Evolutionary conservation across 1,140 invertebrate species (phyloP).

Genomic region (Calliopsis andreniformis): DNA sequence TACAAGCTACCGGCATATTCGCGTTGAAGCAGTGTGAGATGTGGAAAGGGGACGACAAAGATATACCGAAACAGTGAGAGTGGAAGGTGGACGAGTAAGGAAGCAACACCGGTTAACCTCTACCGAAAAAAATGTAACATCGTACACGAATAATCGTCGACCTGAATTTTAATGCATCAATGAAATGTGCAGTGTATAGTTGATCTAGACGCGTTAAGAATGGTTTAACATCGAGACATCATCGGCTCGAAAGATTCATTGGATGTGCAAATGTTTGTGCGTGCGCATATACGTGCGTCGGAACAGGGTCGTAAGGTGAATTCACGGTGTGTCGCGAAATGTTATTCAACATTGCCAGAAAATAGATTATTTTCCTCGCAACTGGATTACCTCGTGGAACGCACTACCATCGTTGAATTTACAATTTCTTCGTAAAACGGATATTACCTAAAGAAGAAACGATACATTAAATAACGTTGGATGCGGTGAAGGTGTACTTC

Average conservation of each 20-base stretch:
- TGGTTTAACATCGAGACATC: conserved; percentile 10
- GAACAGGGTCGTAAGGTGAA: conserved; percentile 64
- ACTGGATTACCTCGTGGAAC: conserved; percentile 30
- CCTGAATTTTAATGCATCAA: conserved; percentile 20
- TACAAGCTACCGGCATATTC: not conserved
- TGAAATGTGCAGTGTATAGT: conserved; percentile 10
- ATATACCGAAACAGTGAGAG: not conserved
- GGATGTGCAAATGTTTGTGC: not conserved
- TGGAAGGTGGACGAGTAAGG: not conserved
- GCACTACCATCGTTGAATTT: conserved; percentile 17
- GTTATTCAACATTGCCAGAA: conserved; percentile 12
- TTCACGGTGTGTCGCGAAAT: conserved; percentile 31
- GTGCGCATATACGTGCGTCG: conserved; percentile 52
- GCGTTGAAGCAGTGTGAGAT: not conserved
- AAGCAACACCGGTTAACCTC: conserved; percentile 12
- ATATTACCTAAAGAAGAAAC: not conserved
- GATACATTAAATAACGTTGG: conserved; percentile 11
- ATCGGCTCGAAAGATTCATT: conserved; percentile 32
- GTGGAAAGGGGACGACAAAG: conserved; percentile 4
- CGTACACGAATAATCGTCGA: conserved; percentile 23
- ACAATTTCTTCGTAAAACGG: conserved; percentile 10
- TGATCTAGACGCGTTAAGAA: conserved; percentile 22
- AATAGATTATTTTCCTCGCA: conserved; percentile 28
- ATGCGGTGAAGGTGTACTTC: conserved; percentile 12
- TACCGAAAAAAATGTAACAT: conserved; percentile 19